Evolutionary conservation across 2,888 invertebrate species (phyloP).

Genomic region (Oscheius sp.): DNA sequence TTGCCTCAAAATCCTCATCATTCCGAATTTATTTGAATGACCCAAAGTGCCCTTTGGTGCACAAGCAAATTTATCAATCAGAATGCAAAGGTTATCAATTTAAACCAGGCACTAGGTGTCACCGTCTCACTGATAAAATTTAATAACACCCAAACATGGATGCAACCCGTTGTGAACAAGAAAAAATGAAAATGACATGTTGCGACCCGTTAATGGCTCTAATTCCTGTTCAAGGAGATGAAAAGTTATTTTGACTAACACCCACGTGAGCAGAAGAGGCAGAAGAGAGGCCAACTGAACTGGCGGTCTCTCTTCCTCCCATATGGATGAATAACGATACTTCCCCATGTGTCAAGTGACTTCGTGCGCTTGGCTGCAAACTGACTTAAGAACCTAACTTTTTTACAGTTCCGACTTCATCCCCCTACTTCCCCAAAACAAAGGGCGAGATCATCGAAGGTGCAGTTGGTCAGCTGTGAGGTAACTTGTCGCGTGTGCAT

Average conservation of each 20-base stretch:
- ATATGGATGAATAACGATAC: background rate
- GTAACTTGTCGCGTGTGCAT: constrained; percentile 35
- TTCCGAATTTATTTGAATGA: too few species aligned
- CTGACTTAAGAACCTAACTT: too few species aligned
- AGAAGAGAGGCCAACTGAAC: too few species aligned
- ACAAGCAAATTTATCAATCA: constrained; percentile 13
- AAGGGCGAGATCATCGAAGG: constrained; percentile 9
- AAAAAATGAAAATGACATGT: background rate
- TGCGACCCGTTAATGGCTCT: too few species aligned
- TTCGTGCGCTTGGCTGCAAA: background rate
- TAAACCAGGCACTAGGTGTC: constrained; percentile 30
- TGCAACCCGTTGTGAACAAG: background rate
- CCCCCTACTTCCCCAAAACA: background rate
- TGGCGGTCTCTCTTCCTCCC: background rate
- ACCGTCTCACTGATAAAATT: constrained; percentile 17
- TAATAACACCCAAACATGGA: background rate
- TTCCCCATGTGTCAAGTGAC: background rate
- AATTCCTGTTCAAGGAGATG: too few species aligned
- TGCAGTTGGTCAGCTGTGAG: constrained; percentile 34
- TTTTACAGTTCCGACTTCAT: too few species aligned
- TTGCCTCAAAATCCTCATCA: too few species aligned
- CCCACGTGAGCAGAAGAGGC: too few species aligned
- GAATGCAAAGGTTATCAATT: constrained; percentile 12
- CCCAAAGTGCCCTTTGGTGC: background rate
- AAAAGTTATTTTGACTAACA: too few species aligned